phyloP scores from a whole-genome alignment of 2,888 invertebrate species.

The Nymphalis urticae region DNA sequence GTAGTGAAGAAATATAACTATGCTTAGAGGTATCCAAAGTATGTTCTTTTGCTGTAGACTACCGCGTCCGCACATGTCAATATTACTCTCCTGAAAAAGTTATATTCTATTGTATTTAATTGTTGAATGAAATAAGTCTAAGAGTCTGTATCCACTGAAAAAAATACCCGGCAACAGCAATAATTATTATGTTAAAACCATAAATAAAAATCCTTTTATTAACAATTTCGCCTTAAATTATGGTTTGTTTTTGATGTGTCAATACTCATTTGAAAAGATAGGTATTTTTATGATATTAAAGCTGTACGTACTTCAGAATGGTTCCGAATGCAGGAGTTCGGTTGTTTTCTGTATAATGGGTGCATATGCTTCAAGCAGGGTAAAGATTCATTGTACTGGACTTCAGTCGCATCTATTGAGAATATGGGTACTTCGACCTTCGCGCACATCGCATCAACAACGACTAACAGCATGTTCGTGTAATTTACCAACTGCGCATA shows the following conservation, averaged over 20 bases:
- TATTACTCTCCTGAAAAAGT: slow-evolving; percentile 83
- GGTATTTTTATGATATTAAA: neutral
- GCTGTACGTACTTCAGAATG: slow-evolving; percentile 84
- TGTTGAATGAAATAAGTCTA: no score
- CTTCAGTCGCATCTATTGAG: slow-evolving; percentile 70
- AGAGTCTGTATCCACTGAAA: no score
- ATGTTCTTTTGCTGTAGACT: slow-evolving; percentile 48
- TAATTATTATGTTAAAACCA: no score
- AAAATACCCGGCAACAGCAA: neutral
- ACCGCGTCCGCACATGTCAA: slow-evolving; percentile 84
- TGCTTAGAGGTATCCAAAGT: slow-evolving; percentile 43
- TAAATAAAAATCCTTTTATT: no score
- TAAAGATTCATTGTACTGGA: slow-evolving; percentile 82
- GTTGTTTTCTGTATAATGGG: slow-evolving; percentile 84
- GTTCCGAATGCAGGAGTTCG: slow-evolving; percentile 88
- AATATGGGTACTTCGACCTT: slow-evolving; percentile 71
- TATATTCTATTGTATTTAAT: neutral
- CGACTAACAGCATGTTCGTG: slow-evolving; percentile 89
- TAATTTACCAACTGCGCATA: slow-evolving; percentile 87
- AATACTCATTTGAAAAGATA: no score
- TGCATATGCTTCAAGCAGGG: slow-evolving; percentile 82
- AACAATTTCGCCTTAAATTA: no score
- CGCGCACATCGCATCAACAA: slow-evolving; percentile 85
- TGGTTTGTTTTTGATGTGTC: no score
- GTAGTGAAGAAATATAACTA: slow-evolving; percentile 46